Base-by-base conservation (phyloP, 1,140 invertebrate genomes). In the Tenebrio molitor region DNA sequence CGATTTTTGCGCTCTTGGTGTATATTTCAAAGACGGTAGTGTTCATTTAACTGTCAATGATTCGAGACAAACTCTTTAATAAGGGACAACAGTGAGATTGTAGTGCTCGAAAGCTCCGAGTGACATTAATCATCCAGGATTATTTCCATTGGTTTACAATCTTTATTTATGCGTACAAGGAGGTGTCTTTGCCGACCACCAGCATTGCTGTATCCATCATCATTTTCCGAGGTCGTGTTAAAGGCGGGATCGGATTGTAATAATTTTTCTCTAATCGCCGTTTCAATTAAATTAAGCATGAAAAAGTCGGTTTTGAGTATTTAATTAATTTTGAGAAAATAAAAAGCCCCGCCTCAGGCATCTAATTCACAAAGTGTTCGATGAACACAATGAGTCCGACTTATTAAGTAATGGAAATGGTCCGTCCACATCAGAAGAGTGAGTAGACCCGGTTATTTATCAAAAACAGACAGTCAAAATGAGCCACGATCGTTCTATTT, bases 381-480 rank as follows among this genome's bases (percentile, higher is more conserved):
- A 12, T 58, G 50, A 58, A 58, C 50, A 58, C 50, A 58, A 58
- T 58, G 19, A 15, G 5, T 25, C 8, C 8, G 25, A 8, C 25
- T 4, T 29, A 65, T 65, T 65, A 65, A 65, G 62, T 65, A 65
- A 65, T 65, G 62, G 15, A 65, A 65, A 65, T 41, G 62, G 62
- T 65, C 16, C 12, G 10, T 44, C n/a, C 36, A 39, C 12, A 39
- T 53, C 19, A 53, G 3, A 58, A 58, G 25, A 58, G 50, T 29
- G 50, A 58, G 34, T 12, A 36, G 39, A 19, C 14, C 29, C 15
- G 25, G 34, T 19, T 21, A 65, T 65, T 65, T 34, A 65, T 65
- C 62, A 65, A 65, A 65, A 41, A 65, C 62, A 65, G 62, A 65
- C 62, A 65, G 33, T 17, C 16, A 17, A 39, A 65, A 65, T 65